Evolutionary conservation across 2,797 vertebrate genomes (phyloP).

Genomic region (Oophaga sylvatica): DNA sequence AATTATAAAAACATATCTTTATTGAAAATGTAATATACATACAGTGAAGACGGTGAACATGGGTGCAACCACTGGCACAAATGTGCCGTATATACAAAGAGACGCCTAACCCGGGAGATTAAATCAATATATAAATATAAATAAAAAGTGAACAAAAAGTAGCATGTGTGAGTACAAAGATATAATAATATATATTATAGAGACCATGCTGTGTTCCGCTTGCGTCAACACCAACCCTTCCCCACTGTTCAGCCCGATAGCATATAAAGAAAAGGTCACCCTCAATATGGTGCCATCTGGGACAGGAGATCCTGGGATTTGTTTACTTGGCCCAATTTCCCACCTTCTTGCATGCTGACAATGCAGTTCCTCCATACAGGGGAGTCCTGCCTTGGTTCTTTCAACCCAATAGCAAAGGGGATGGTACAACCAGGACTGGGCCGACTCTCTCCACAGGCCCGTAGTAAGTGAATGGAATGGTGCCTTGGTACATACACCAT

Average conservation of each 20-base stretch:
- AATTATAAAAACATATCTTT: no score
- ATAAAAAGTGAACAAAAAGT: no score
- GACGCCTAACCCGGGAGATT: no score
- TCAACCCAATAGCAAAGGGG: not conserved
- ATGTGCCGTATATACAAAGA: no score
- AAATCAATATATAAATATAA: no score
- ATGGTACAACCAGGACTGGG: not conserved
- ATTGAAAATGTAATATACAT: no score
- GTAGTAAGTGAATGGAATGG: not conserved
- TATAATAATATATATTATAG: conserved; percentile 1
- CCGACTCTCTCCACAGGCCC: not conserved
- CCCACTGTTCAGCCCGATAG: not conserved
- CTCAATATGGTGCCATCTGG: not conserved
- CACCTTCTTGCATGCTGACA: not conserved
- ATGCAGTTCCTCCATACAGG: not conserved
- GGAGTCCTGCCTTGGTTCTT: not conserved
- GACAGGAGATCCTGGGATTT: not conserved
- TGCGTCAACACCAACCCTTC: not conserved
- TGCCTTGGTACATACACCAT: not conserved
- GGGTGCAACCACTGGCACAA: no score
- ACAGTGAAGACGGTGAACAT: no score
- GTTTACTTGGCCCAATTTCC: not conserved
- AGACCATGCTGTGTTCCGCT: not conserved
- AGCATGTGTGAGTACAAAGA: no score
- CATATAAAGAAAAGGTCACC: not conserved